These are phyloP conservation scores for silkworm (Bombyx mori) DNA, from an alignment of 1,140 invertebrate genomes.

Conservation along the genomic window DNA sequence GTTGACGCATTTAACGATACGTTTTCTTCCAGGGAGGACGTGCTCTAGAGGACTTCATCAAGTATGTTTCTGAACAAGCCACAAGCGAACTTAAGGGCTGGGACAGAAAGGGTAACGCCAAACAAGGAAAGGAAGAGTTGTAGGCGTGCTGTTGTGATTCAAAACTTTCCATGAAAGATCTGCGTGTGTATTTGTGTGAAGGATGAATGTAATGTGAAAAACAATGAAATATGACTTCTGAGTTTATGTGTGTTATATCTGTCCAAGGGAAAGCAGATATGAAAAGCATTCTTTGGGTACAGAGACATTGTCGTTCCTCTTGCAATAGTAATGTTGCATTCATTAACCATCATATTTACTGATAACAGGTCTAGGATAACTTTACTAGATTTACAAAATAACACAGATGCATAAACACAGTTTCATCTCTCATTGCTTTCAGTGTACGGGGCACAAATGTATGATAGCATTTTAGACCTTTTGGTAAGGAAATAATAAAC, in stretches of 20 bases:
- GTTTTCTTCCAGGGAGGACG: conserved; percentile 82
- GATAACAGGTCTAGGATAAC: not conserved
- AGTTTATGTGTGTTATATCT: not conserved
- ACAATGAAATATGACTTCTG: conserved; percentile 1
- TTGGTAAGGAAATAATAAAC: no score
- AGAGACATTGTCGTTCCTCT: not conserved
- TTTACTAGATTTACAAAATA: not conserved
- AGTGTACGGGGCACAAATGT: not conserved
- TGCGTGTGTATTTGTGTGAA: conserved; percentile 40
- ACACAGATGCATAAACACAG: not conserved
- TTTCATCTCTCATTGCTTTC: not conserved
- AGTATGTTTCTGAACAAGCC: conserved; percentile 95
- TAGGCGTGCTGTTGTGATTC: conserved; percentile 46
- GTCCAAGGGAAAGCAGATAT: not conserved
- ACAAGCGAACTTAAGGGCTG: conserved; percentile 90
- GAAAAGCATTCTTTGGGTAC: no score
- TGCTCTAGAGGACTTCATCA: conserved; percentile 95
- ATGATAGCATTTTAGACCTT: no score
- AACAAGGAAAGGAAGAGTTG: conserved; percentile 78
- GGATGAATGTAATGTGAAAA: conserved; percentile 1
- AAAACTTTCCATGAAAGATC: conserved; percentile 59
- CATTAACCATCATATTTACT: not conserved
- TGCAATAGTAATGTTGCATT: not conserved
- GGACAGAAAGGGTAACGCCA: conserved; percentile 90
- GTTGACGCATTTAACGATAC: no score